These are phyloP conservation scores for Mastacembelus armatus DNA, from an alignment of 2,797 vertebrate species.

Conservation along the genomic window DNA sequence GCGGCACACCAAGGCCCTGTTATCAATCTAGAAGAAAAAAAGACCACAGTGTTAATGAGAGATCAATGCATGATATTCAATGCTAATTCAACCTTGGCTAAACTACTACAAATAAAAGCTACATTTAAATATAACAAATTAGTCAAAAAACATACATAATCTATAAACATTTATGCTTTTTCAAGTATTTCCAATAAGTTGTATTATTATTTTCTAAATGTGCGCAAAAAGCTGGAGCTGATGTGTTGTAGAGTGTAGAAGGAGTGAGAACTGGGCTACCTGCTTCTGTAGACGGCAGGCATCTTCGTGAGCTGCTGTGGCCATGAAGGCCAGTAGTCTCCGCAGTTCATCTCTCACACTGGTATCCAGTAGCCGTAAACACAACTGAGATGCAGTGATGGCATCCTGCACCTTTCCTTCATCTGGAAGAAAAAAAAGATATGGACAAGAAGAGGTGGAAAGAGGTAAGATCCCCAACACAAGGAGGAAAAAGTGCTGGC, in stretches of 20 bases:
- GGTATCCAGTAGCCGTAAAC: constrained; percentile 83
- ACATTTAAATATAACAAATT: too few species aligned
- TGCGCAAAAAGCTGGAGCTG: background rate
- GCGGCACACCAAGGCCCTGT: constrained; percentile 83
- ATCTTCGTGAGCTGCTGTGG: constrained; percentile 72
- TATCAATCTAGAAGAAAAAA: constrained; percentile 80
- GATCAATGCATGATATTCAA: background rate
- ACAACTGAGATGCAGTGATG: constrained; percentile 85
- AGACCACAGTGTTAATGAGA: background rate
- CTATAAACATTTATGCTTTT: too few species aligned
- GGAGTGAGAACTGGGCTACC: constrained; percentile 60
- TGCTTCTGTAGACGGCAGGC: constrained; percentile 87
- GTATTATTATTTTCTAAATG: background rate
- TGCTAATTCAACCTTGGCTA: background rate
- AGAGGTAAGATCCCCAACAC: background rate
- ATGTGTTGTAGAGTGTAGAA: background rate
- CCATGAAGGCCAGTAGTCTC: constrained; percentile 84
- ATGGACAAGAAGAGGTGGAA: background rate
- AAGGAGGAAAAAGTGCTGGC: background rate
- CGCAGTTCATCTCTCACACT: constrained; percentile 85
- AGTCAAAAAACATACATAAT: too few species aligned
- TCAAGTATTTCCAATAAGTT: too few species aligned
- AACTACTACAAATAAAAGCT: background rate
- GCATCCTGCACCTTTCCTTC: constrained; percentile 79
- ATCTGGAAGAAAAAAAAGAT: constrained; percentile 48